Evolutionary conservation across 1,140 invertebrate species (phyloP), one percentile per base, ranked within the genome.

Genomic region (Micrasema minimum): DNA sequence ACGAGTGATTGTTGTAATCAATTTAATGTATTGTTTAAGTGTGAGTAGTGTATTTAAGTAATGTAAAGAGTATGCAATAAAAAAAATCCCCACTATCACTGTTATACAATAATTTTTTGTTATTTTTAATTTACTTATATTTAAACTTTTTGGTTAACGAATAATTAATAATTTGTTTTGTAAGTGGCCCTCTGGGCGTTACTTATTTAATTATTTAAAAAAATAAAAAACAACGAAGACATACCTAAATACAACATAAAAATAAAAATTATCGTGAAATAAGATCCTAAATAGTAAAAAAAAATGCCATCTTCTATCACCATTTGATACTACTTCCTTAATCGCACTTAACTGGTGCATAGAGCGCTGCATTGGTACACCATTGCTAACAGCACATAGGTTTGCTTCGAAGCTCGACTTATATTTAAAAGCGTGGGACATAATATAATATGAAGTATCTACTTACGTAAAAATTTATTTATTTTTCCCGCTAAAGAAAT

Each of bases 11-110:
- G n/a, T 16, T 43, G n/a, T 45, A 14, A 16, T 14, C 43, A 45
- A 14, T 45, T 45, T 7, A 45, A 45, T 16, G n/a, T 14, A 14
- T 45, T 45, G n/a, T 45, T 45, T 45, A 45, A 45, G n/a, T 45
- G n/a, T 6, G 43, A 45, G 2, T 14, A 45, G 5, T 0, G n/a
- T 14, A 6, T 38, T 6, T 45, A 45, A 14, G n/a, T 14, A 14
- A 45, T 45, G 3, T 14, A 16, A 14, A 14, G 1, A 1, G n/a
- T 45, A 16, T 16, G n/a, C 4, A 45, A n/a, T n/a, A n/a, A n/a
- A n/a, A n/a, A n/a, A n/a, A n/a, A n/a, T n/a, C n/a, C n/a, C 43
- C n/a, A 6, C 18, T 45, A 14, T 14, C n/a, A 4, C 4, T 45
- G 7, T 14, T 45, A 14, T 45, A 16, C n/a, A 0, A 45, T 45